Evolutionary conservation across 1,140 invertebrate species (phyloP).

Genomic region (Leptonema lineaticorne): DNA sequence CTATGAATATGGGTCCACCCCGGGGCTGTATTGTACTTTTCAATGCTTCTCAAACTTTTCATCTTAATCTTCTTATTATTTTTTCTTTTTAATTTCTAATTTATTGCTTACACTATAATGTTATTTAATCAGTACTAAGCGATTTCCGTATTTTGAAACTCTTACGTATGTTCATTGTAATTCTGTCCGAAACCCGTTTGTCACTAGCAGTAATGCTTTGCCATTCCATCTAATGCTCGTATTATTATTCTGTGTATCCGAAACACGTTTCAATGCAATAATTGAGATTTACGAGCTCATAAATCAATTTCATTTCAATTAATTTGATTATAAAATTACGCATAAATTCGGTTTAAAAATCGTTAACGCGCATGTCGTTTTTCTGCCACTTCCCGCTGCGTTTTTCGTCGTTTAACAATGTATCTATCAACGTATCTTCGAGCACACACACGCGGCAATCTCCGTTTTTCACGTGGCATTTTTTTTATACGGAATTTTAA

Average conservation of each 20-base stretch:
- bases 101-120: too few relatives aligned
- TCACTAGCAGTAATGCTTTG: slow-evolving; percentile 5
- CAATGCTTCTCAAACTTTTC: not conserved
- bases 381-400: too few relatives aligned
- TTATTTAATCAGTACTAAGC: too few relatives aligned
- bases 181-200: slow-evolving; percentile 6
- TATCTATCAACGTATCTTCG: too few relatives aligned
- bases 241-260: not conserved
- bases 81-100: too few relatives aligned
- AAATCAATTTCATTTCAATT: slow-evolving; percentile 11
- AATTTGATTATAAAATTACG: slow-evolving; percentile 17
- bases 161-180: not conserved
- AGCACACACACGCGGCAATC: too few relatives aligned
- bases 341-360: too few relatives aligned
- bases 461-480: too few relatives aligned
- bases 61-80: too few relatives aligned
- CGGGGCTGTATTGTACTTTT: not conserved
- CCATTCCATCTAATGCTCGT: slow-evolving; percentile 3
- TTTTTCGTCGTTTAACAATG: too few relatives aligned
- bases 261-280: slow-evolving; percentile 15
- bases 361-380: too few relatives aligned
- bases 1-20: slow-evolving; percentile 20
- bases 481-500: too few relatives aligned
- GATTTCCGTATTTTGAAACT: not conserved
- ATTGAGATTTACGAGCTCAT: slow-evolving; percentile 11